phyloP scores from a whole-genome alignment of 2,797 vertebrate species.

The Orestias chungarensis region DNA sequence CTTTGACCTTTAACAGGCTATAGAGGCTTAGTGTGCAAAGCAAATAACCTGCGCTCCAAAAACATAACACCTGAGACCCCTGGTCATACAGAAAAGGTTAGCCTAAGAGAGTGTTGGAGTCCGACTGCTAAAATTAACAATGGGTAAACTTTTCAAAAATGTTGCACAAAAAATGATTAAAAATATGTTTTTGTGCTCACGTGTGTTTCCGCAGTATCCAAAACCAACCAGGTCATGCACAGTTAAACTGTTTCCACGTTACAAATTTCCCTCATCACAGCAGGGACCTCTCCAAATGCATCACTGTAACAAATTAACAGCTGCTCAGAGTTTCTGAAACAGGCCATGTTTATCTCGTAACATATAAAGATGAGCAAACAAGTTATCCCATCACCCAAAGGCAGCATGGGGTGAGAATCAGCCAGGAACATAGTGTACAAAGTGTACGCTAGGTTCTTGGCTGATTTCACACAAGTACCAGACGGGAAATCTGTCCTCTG shows the following conservation, averaged over 20 bases:
- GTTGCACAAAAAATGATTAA: slow-evolving; percentile 11
- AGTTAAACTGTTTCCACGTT: slow-evolving; percentile 50
- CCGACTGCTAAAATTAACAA: slow-evolving; percentile 27
- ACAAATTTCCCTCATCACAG: slow-evolving; percentile 36
- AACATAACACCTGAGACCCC: slow-evolving; percentile 18
- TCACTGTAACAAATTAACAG: slow-evolving; percentile 49
- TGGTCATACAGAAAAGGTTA: slow-evolving; percentile 24
- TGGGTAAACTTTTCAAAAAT: slow-evolving; percentile 21
- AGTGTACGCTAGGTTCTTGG: slow-evolving; percentile 11
- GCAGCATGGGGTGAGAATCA: slow-evolving; percentile 7
- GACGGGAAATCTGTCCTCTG: slow-evolving; percentile 20
- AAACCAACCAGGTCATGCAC: slow-evolving; percentile 40
- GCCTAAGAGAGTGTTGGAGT: slow-evolving; percentile 22
- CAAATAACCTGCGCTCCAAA: slow-evolving; percentile 22
- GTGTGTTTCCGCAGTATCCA: slow-evolving; percentile 30
- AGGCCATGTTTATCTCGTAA: slow-evolving; percentile 28
- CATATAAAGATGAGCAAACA: slow-evolving; percentile 22
- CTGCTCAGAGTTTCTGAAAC: slow-evolving; percentile 45
- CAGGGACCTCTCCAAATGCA: slow-evolving; percentile 28
- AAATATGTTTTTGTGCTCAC: not conserved
- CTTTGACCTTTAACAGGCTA: slow-evolving; percentile 39
- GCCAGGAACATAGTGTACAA: slow-evolving; percentile 16
- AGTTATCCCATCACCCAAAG: slow-evolving; percentile 3
- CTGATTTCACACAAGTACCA: slow-evolving; percentile 31
- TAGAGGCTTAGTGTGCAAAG: slow-evolving; percentile 25